Base-by-base conservation (phyloP, 2,113 vertebrate species). In the Arenaria interpres region DNA sequence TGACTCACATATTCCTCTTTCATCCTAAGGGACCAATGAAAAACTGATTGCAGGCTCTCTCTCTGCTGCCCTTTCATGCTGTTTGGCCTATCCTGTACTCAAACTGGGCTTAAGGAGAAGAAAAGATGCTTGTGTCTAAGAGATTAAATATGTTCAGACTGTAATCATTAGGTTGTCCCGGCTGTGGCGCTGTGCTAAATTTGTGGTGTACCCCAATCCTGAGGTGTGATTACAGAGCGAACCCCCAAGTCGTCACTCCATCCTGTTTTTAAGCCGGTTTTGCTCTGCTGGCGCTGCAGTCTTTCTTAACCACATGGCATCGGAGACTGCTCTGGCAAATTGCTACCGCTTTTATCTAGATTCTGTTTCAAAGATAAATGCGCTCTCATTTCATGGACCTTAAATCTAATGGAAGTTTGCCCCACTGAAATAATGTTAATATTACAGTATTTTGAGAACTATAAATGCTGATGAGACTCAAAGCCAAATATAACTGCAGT, bases 1-100 rank as follows among this genome's bases (percentile, higher is more conserved):
- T 88, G 60, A 94, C 79, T 96, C 88, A 87, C 51, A 82, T 93
- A n/a, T 85, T 92, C 92, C 73, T 74, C 57, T 83, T 91, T 76
- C 71, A 90, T 91, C 91, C 85, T 62, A 30, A 84, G 89, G 75
- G 92, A 81, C 75, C 35, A 72, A 91, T 39, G 69, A 91, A 93
- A 84, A 93, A 45, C 88, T 45, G 84, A 87, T 79, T 76, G 81
- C 83, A 82, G 69, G 54, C 54, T 79, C 54, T 54, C 72, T 54
- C 59, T 5, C 39, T 85, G 63, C 72, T 77, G 3, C n/a, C 41
- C 80, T 72, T 79, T 68, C 45, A 66, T 60, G 71, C 59, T 71
- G 27, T 41, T 80, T 45, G 74, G 76, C 62, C 80, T 21, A 19
- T 73, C 48, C 39, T 21, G 22, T 27, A 10, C 28, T 89, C 43